Evolutionary conservation across 2,797 vertebrate genomes (phyloP).

Genomic region (Neoniphon sammara): DNA sequence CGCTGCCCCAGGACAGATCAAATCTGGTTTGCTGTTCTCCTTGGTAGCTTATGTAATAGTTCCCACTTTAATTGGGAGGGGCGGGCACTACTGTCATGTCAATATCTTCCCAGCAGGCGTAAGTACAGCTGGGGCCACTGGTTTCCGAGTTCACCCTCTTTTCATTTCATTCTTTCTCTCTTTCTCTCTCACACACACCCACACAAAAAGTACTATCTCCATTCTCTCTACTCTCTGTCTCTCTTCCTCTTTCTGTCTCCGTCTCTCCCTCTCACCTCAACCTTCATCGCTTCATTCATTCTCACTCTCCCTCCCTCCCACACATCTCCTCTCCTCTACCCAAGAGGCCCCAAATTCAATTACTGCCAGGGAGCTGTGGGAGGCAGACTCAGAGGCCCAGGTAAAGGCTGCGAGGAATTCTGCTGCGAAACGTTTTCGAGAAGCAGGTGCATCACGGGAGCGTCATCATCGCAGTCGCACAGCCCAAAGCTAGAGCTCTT

Average conservation of each 20-base stretch:
- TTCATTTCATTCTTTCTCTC: not conserved
- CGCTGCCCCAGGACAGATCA: conserved; percentile 32
- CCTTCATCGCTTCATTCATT: conserved; percentile 60
- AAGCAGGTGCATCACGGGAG: conserved; percentile 42
- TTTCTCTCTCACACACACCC: not conserved
- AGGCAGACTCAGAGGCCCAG: conserved; percentile 58
- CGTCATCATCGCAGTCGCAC: conserved; percentile 23
- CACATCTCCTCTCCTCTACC: conserved; percentile 55
- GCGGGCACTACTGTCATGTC: conserved; percentile 38
- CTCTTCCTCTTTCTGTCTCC: not conserved
- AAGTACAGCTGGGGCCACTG: conserved; percentile 38
- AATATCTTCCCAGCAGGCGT: conserved; percentile 48
- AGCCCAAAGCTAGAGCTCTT: conserved; percentile 8
- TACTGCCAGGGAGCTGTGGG: conserved; percentile 59
- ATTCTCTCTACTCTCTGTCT: not conserved
- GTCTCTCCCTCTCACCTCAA: not conserved
- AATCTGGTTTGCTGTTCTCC: conserved; percentile 44
- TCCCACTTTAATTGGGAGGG: conserved; percentile 53
- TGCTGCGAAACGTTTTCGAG: conserved; percentile 35
- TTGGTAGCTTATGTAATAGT: conserved; percentile 60
- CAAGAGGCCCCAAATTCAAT: conserved; percentile 77
- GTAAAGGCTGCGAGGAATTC: conserved; percentile 63
- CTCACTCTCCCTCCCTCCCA: conserved; percentile 45
- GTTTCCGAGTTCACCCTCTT: conserved; percentile 32
- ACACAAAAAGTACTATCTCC: not conserved